Evolutionary conservation across 2,888 invertebrate genomes (phyloP), one percentile per base, ranked within the genome.

Genomic region (Ypsolopha sequella): DNA sequence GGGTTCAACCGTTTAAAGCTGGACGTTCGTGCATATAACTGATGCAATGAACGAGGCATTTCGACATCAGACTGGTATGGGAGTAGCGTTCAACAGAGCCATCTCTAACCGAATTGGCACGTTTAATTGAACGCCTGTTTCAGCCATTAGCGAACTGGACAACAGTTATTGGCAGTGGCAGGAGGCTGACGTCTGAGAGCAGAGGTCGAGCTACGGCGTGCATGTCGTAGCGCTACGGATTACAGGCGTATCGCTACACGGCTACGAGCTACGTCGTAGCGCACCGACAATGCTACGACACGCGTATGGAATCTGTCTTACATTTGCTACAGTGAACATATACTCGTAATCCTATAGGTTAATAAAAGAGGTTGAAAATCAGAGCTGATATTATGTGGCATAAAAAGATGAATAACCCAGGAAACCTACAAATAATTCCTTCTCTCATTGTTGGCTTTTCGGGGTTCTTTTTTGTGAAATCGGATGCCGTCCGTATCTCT

Each of bases 51-150:
- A 60, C 52, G 59, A 57, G 58, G 61, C 61, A 60, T 13, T 24
- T 7, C 44, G 50, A 44, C 50, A 51, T 65, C 60, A 61, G 62
- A 56, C 60, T 62, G 63, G 62, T 59, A 60, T 59, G 56, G 58
- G 56, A 59, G 66, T 68, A 62, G 65, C 66, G 64, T 70, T 65
- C 66, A 68, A 73, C 70, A 66, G 64, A 64, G 67, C 63, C 64
- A 69, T 68, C 71, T 73, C 63, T 62, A 63, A 60, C 66, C 67
- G 71, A 78, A 77, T 79, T 76, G 75, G 71, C 67, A 73, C 67
- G 73, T 76, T 78, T 77, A 81, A 81, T 84, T 80, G 76, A 76
- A 80, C 74, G 73, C 73, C 73, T 70, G 75, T 75, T 76, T 70
- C 73, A 73, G 66, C 75, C 73, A 79, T 80, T 79, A 78, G 66